phyloP scores from a whole-genome alignment of 2,113 vertebrate genomes.

The Bos javanicus region DNA sequence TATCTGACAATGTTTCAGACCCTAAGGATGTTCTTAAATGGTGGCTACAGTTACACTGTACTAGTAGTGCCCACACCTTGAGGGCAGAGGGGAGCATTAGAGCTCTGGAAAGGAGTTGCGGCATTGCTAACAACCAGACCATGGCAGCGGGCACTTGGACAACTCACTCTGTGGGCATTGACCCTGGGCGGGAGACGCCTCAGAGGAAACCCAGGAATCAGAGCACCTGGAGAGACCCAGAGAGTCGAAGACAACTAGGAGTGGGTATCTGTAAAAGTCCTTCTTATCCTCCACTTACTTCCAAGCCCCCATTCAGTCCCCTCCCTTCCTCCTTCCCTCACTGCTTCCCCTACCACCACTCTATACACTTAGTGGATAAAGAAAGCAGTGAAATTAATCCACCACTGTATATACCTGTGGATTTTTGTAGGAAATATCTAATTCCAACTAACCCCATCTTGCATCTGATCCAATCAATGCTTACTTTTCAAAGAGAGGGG shows the following conservation, averaged over 20 bases:
- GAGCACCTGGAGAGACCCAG: background rate
- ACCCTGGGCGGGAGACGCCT: rapidly evolving
- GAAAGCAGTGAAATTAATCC: background rate
- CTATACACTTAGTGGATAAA: background rate
- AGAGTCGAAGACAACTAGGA: background rate
- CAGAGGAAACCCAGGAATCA: background rate
- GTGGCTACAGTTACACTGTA: background rate
- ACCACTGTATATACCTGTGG: background rate
- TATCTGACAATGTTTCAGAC: background rate
- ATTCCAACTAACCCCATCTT: background rate
- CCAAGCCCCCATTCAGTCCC: background rate
- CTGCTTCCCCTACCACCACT: background rate
- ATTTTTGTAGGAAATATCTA: background rate
- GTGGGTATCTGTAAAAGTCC: background rate
- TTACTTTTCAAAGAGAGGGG: background rate
- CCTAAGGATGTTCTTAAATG: background rate
- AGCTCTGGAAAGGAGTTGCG: background rate
- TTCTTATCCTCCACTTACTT: background rate
- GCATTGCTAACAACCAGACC: background rate
- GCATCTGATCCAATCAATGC: background rate
- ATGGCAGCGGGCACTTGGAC: background rate
- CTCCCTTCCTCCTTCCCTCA: background rate
- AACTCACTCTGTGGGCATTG: background rate
- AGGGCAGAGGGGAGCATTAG: background rate
- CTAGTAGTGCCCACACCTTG: background rate